Percentiles rank a stretch among this genome's conserved stretches.
phyloP scores from a whole-genome alignment of 2,113 vertebrate genomes.

The Nycticorax nycticorax region DNA sequence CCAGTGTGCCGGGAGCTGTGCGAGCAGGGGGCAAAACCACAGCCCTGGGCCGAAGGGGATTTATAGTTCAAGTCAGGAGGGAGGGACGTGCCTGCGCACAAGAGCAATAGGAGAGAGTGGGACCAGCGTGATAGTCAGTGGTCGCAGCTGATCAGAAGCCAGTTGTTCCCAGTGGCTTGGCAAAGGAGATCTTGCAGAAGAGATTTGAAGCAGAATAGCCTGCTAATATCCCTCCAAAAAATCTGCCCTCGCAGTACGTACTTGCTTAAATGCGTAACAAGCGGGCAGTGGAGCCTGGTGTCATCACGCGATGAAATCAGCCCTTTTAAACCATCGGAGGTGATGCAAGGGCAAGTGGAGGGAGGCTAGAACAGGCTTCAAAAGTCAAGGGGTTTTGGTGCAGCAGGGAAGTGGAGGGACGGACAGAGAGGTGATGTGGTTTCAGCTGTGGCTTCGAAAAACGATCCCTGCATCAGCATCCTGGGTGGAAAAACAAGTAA shows the following conservation, averaged over 20 bases:
- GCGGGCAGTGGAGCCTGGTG: not conserved
- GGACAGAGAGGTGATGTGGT: not conserved
- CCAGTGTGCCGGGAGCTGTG: not conserved
- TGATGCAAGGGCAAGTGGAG: not conserved
- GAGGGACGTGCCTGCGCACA: rapidly evolving
- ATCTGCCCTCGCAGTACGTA: not conserved
- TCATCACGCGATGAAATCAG: not conserved
- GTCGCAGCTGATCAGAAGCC: not conserved
- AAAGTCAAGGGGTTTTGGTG: not conserved
- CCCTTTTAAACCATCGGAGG: not conserved
- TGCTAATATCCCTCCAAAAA: not conserved
- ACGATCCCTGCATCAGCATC: not conserved
- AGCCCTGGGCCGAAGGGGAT: not conserved
- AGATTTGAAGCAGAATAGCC: not conserved
- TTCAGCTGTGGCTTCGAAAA: not conserved
- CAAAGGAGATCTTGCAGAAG: not conserved
- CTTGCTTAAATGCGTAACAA: not conserved
- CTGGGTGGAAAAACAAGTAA: not conserved
- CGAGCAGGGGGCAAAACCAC: rapidly evolving
- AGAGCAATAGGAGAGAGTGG: not conserved
- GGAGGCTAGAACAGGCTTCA: not conserved
- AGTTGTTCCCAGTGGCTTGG: not conserved
- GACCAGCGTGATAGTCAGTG: not conserved
- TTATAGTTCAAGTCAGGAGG: not conserved
- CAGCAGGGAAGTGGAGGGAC: not conserved